Percentiles rank a stretch among this genome's conserved stretches.
phyloP scores from a whole-genome alignment of 2,888 invertebrate genomes.

The Allacma fusca region DNA sequence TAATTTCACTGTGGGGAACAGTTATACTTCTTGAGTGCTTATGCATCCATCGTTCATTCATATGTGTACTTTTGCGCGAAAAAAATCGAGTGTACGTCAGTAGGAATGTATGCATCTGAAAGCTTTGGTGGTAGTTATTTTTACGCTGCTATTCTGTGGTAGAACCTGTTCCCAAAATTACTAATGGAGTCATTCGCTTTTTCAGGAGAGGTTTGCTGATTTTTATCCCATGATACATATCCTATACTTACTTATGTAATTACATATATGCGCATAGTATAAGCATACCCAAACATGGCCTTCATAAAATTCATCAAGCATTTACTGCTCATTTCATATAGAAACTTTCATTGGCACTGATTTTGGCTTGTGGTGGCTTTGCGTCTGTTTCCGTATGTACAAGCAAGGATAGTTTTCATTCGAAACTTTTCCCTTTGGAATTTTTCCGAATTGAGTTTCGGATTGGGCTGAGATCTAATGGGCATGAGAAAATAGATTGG shows the following conservation, averaged over 20 bases:
- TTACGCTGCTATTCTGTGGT: not conserved
- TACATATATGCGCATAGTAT: too few relatives aligned
- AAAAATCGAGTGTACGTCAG: too few relatives aligned
- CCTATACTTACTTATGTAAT: too few relatives aligned
- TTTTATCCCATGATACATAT: conserved; percentile 5
- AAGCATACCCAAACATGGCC: too few relatives aligned
- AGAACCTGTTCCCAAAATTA: not conserved
- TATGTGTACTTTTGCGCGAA: too few relatives aligned
- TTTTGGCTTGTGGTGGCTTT: not conserved
- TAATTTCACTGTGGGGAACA: not conserved
- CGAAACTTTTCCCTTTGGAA: not conserved
- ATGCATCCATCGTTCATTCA: too few relatives aligned
- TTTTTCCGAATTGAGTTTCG: not conserved
- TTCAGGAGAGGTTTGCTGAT: not conserved
- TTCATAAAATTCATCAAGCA: not conserved
- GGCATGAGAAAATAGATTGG: too few relatives aligned
- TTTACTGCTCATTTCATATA: not conserved
- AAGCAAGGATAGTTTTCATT: not conserved
- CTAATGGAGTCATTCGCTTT: not conserved
- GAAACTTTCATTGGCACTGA: not conserved
- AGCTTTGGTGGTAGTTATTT: not conserved
- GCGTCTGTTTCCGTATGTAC: not conserved
- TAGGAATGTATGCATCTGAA: not conserved
- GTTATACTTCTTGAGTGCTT: not conserved
- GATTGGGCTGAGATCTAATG: not conserved